Conservation (phyloP, 37 sponge, comb jelly and placozoan species). For the Agelas oroides region DNA sequence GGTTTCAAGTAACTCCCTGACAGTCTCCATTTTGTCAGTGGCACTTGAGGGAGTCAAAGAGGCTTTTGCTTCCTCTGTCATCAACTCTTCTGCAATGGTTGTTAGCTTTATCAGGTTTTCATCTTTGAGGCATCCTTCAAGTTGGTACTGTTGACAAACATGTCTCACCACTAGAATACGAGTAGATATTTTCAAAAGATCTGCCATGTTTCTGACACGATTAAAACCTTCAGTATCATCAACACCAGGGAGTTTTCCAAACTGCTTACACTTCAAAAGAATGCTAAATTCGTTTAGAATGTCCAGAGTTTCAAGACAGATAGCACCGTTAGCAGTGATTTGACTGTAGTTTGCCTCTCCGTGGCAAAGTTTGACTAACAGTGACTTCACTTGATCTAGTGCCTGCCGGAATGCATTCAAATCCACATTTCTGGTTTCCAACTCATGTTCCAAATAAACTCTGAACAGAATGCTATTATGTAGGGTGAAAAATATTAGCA, state of each 20-base stretch:
- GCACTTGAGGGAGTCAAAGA: conserved; percentile 50
- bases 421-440: too few species aligned
- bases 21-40: conserved; percentile 12
- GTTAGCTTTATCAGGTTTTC: conserved; percentile 7
- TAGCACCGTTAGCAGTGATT: too few species aligned
- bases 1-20: conserved; percentile 29
- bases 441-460: too few species aligned
- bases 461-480: conserved; percentile 49
- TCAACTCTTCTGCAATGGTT: conserved; percentile 1
- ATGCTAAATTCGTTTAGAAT: conserved; percentile 46
- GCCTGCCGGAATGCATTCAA: too few species aligned
- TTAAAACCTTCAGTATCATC: conserved; percentile 6
- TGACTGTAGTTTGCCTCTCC: too few species aligned
- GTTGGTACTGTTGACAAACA: conserved; percentile 68
- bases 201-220: conserved; percentile 46
- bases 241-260: too few species aligned
- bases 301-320: conserved; percentile 1
- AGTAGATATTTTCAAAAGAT: conserved; percentile 47
- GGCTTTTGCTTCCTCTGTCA: conserved; percentile 1
- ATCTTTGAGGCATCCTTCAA: conserved; percentile 44
- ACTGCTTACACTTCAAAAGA: not conserved
- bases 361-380: too few species aligned
- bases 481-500: conserved; percentile 62
- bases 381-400: too few species aligned
- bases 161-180: conserved; percentile 45